A percentile compares a stretch with the other conserved stretches of the same genome.
Conservation (phyloP, 2,888 invertebrate species). For the Coelopa pilipes region DNA sequence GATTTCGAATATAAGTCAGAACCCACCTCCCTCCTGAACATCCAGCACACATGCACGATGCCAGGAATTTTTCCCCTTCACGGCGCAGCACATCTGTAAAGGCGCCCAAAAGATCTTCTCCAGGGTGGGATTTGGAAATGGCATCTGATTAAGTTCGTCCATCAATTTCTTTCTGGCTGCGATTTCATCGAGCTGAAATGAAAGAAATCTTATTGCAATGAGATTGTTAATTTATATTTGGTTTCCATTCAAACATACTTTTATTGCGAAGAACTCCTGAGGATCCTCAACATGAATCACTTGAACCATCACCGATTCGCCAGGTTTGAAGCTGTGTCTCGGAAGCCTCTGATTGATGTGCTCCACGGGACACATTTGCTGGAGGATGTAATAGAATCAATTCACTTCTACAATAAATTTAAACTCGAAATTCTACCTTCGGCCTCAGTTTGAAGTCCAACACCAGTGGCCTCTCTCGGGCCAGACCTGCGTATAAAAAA, state of each 20-base stretch:
- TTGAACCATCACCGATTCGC: constrained; percentile 66
- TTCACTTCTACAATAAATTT: neutral
- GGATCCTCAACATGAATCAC: constrained; percentile 74
- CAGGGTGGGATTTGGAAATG: constrained; percentile 38
- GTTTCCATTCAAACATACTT: constrained; percentile 65
- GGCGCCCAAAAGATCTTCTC: constrained; percentile 58
- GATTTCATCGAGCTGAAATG: constrained; percentile 45
- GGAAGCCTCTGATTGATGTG: constrained; percentile 48
- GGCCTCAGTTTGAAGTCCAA: constrained; percentile 41
- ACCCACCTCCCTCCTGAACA: constrained; percentile 53
- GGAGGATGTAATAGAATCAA: constrained; percentile 21
- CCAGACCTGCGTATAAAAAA: constrained; percentile 63
- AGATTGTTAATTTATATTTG: neutral
- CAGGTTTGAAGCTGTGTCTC: constrained; percentile 45
- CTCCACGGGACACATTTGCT: constrained; percentile 45
- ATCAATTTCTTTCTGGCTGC: constrained; percentile 40
- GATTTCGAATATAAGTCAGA: neutral
- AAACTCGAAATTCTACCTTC: constrained; percentile 40
- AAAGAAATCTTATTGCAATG: neutral
- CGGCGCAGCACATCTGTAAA: constrained; percentile 54
- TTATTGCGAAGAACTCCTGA: constrained; percentile 74
- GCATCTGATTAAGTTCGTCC: constrained; percentile 47
- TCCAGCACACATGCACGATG: constrained; percentile 57
- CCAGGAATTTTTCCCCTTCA: constrained; percentile 53
- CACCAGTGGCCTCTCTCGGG: constrained; percentile 47